Conservation (phyloP, 2,888 invertebrate genomes). For the Seira musarum region DNA sequence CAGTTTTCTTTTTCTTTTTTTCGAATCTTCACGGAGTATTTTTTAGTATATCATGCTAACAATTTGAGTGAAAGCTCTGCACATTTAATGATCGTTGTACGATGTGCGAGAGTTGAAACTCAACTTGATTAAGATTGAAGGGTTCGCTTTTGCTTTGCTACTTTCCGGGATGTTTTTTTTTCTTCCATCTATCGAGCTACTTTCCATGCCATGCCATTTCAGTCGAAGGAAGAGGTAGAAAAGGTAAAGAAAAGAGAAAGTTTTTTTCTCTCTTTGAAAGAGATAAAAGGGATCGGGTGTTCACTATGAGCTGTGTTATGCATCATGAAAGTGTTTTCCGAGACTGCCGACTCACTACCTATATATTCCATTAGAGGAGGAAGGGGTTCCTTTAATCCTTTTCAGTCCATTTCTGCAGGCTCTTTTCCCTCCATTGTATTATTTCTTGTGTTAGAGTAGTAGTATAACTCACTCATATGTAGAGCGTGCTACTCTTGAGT, state of each 20-base stretch:
- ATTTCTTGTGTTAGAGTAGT: not conserved
- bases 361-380: not conserved
- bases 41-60: too few relatives aligned
- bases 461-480: not conserved
- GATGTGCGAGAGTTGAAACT: conserved; percentile 1
- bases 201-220: too few relatives aligned
- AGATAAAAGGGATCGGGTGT: conserved; percentile 13
- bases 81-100: conserved; percentile 3
- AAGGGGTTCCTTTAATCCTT: conserved; percentile 4
- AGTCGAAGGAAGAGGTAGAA: not conserved
- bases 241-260: conserved; percentile 17
- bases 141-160: conserved; percentile 14
- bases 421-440: conserved; percentile 7
- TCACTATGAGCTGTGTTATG: conserved; percentile 5
- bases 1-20: too few relatives aligned
- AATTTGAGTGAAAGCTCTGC: not conserved
- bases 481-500: conserved; percentile 17
- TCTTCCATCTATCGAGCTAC: too few relatives aligned
- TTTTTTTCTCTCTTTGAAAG: conserved; percentile 10
- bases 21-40: too few relatives aligned
- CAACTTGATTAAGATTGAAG: conserved; percentile 54
- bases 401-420: conserved; percentile 1
- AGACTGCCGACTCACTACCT: not conserved
- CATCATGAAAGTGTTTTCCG: conserved; percentile 5
- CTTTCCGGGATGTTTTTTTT: not conserved